These are phyloP conservation scores for Cydia splendana DNA, from an alignment of 1,140 invertebrate genomes.

Conservation along the genomic window DNA sequence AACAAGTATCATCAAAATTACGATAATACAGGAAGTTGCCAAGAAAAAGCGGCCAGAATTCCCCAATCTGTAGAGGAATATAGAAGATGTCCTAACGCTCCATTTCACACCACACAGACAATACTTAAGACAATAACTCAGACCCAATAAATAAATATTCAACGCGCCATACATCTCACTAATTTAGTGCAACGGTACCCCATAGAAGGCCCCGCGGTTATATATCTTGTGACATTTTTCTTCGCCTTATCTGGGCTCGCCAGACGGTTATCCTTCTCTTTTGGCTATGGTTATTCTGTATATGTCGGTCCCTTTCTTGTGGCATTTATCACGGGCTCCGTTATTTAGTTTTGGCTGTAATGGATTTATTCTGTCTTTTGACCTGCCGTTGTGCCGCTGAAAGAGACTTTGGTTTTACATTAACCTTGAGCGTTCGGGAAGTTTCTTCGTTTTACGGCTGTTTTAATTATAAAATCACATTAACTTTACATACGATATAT, in stretches of 20 bases:
- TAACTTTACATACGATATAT: too few species aligned
- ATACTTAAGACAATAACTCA: conserved; percentile 53
- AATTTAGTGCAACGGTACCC: conserved; percentile 74
- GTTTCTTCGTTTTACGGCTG: not conserved
- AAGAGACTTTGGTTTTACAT: conserved; percentile 15
- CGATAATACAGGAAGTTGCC: not conserved
- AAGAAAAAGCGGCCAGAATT: not conserved
- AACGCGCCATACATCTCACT: conserved; percentile 74
- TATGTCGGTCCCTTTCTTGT: conserved; percentile 45
- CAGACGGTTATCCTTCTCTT: conserved; percentile 59
- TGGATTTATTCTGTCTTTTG: conserved; percentile 70
- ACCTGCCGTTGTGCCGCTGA: conserved; percentile 50
- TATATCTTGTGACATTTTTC: conserved; percentile 78
- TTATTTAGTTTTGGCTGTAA: conserved; percentile 75
- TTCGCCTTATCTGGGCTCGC: conserved; percentile 69
- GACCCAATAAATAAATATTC: conserved; percentile 73
- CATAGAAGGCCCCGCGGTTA: conserved; percentile 68
- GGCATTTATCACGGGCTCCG: conserved; percentile 60
- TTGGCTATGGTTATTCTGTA: conserved; percentile 33
- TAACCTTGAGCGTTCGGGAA: not conserved
- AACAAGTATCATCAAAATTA: not conserved
- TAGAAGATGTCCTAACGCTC: conserved; percentile 1
- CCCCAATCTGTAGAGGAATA: not conserved
- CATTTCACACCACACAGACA: conserved; percentile 45
- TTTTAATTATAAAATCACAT: too few species aligned